These are phyloP conservation scores for Escarpia spicata DNA, from an alignment of 2,888 invertebrate species.

Conservation along the genomic window DNA sequence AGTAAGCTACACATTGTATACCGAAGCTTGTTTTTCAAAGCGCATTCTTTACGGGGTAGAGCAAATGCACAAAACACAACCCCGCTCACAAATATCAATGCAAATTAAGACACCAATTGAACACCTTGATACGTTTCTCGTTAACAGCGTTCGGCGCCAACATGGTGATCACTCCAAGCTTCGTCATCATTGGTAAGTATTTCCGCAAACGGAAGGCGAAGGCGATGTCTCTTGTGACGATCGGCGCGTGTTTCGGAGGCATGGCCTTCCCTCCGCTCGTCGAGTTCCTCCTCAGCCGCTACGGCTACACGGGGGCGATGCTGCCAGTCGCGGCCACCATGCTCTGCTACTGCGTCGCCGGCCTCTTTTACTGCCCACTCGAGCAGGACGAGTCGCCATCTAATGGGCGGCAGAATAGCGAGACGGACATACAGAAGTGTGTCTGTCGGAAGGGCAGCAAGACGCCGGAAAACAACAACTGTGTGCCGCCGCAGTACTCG, in stretches of 20 bases:
- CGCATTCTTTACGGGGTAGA: background rate
- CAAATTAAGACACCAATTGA: background rate
- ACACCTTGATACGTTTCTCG: background rate
- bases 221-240: constrained; percentile 31
- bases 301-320: constrained; percentile 28
- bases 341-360: constrained; percentile 21
- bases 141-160: constrained; percentile 29
- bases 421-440: background rate
- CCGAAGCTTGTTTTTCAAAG: background rate
- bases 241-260: constrained; percentile 30
- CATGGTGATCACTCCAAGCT: constrained; percentile 31
- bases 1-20: background rate
- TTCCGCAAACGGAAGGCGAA: constrained; percentile 24
- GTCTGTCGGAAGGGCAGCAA: background rate
- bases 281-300: constrained; percentile 13
- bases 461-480: background rate
- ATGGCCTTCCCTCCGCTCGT: constrained; percentile 24
- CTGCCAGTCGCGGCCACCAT: background rate
- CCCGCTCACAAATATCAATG: background rate
- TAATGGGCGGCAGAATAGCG: background rate
- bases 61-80: background rate
- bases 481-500: background rate
- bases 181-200: constrained; percentile 29
- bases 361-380: background rate
- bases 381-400: background rate